A percentile compares a stretch with the other conserved stretches of the same genome.
Evolutionary conservation across 64 coral and sea anemone genomes (phyloP).

Genomic region (Dendrophyllia cribrosa): DNA sequence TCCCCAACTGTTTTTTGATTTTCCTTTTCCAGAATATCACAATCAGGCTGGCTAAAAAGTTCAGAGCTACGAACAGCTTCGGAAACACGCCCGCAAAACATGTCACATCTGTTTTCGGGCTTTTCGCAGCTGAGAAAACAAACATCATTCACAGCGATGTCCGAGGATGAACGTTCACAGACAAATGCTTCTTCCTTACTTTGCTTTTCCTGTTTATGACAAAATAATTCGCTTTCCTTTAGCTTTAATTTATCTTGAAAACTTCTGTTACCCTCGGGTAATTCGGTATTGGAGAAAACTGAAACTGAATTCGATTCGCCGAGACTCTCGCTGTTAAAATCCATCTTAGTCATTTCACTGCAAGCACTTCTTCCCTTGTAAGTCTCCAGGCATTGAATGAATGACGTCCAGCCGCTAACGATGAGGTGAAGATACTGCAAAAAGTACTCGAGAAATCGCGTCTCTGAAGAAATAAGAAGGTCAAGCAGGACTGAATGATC

Average conservation of each 20-base stretch:
- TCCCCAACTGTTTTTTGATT: neutral
- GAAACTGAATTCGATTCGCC: neutral
- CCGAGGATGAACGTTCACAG: neutral
- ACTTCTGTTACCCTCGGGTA: neutral
- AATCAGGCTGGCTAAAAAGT: neutral
- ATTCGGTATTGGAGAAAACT: neutral
- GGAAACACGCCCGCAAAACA: neutral
- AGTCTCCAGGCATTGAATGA: constrained; percentile 18
- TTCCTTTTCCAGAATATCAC: neutral
- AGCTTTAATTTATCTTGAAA: neutral
- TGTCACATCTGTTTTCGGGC: neutral
- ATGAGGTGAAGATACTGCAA: constrained; percentile 69
- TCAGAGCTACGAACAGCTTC: neutral
- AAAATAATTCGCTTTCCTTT: neutral
- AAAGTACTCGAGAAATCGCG: constrained; percentile 80
- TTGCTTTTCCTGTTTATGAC: neutral
- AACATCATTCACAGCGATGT: neutral
- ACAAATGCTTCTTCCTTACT: neutral
- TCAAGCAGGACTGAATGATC: constrained; percentile 90
- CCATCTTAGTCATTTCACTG: neutral
- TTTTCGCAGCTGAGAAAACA: neutral
- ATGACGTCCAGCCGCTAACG: constrained; percentile 67
- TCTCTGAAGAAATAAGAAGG: constrained; percentile 91
- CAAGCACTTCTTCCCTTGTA: neutral
- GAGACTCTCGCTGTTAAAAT: neutral